Evolutionary conservation across 2,888 invertebrate genomes (phyloP), one percentile per base, ranked within the genome.

Genomic region (Drosophila atripex): DNA sequence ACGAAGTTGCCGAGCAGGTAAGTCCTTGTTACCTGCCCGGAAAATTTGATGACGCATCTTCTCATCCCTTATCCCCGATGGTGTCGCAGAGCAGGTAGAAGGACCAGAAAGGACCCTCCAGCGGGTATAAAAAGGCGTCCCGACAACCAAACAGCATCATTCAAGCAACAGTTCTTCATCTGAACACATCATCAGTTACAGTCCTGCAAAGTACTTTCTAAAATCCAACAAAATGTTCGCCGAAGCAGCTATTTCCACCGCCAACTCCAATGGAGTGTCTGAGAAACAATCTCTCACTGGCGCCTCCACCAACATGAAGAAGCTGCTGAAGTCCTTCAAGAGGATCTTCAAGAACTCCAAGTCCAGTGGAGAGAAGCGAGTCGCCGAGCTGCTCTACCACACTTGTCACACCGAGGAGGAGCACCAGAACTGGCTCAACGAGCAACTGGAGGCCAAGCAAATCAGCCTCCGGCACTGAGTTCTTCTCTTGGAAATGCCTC

Each of bases 391-490:
- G 23, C 35, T 8, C 18, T 21, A 69, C 39, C 39, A 41, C 35
- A 58, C 70, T 18, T 75, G 72, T 51, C 30, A 46, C n/a, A 66
- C 77, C n/a, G 82, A 73, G 38, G 87, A 87, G 58, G 87, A 87
- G 45, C 72, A 78, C 52, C 79, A 87, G 43, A 87, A 87, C 53
- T 84, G 76, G 78, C 72, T 82, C 28, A 87, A 87, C 58, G 88
- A 87, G 54, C 66, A 86, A 65, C 32, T 77, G 3, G 84, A 78
- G 39, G 18, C 63, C 16, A 63, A 63, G 41, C 41, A 45, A 8
- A 46, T 43, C 41, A 28, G 23, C 23, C 60, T 61, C 12, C 54
- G 46, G 8, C 68, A 39, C 52, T 51, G 28, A 54, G 25, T 12
- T n/a, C 32, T 55, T 43, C 32, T 18, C 9, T 28, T 9, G 32